phyloP scores from a whole-genome alignment of 2,113 vertebrate species.

The Perca fluviatilis region DNA sequence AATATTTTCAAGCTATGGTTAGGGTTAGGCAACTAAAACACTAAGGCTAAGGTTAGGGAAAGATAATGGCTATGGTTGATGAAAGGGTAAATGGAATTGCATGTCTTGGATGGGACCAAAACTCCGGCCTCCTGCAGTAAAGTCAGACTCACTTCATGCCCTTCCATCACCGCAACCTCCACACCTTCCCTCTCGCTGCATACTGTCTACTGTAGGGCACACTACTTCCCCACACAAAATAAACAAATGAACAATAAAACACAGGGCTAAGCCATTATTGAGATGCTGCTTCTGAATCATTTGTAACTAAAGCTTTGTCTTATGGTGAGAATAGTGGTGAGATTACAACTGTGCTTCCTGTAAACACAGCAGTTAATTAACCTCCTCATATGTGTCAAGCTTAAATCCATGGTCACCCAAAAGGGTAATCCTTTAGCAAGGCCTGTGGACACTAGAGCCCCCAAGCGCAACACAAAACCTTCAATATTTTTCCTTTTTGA shows the following conservation, averaged over 20 bases:
- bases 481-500: slow-evolving; percentile 38
- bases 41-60: too few relatives aligned
- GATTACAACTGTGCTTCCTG: not conserved
- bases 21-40: not conserved
- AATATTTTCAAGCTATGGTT: not conserved
- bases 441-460: slow-evolving; percentile 37
- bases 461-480: slow-evolving; percentile 36
- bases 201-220: too few relatives aligned
- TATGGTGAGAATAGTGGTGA: not conserved
- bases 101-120: not conserved
- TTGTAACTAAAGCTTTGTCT: slow-evolving; percentile 14
- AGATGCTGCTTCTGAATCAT: not conserved
- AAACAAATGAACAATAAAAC: not conserved
- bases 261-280: not conserved
- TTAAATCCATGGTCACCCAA: slow-evolving; percentile 18
- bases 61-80: too few relatives aligned
- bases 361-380: slow-evolving; percentile 37
- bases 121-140: not conserved
- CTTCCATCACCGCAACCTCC: too few relatives aligned
- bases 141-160: not conserved
- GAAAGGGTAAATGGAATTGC: not conserved
- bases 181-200: too few relatives aligned
- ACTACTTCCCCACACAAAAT: not conserved
- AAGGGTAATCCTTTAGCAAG: slow-evolving; percentile 32
- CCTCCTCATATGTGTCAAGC: not conserved